Evolutionary conservation across 1,140 invertebrate genomes (phyloP).

Genomic region (Caerostris darwini): DNA sequence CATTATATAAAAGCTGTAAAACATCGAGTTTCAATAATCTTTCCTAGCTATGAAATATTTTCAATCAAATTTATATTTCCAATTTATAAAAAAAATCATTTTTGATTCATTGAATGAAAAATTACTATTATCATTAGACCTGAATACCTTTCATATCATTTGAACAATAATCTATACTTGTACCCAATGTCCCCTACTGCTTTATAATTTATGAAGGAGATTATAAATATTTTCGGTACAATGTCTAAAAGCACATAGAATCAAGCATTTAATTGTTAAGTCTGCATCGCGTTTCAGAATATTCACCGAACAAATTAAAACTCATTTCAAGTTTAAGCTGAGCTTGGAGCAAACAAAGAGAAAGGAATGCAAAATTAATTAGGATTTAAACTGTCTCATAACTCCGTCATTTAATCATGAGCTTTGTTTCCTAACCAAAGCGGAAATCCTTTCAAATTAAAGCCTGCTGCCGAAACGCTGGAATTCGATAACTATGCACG

Average conservation of each 20-base stretch:
- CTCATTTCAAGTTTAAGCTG: not conserved
- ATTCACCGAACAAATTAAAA: not conserved
- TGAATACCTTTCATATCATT: too few relatives aligned
- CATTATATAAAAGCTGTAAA: too few relatives aligned
- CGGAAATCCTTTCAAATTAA: conserved; percentile 25
- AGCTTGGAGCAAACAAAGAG: not conserved
- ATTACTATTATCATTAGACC: too few relatives aligned
- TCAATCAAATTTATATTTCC: too few relatives aligned
- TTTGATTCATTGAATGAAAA: too few relatives aligned
- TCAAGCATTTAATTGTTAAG: not conserved
- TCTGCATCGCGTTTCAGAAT: not conserved
- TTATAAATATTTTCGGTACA: not conserved
- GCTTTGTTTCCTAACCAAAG: not conserved
- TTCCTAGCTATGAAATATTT: too few relatives aligned
- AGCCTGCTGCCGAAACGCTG: not conserved
- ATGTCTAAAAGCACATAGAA: not conserved
- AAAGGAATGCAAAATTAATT: conserved; percentile 1
- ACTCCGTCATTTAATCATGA: conserved; percentile 21
- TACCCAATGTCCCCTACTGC: too few relatives aligned
- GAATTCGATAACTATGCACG: not conserved
- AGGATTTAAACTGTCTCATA: not conserved
- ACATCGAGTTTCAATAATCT: too few relatives aligned
- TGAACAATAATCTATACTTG: too few relatives aligned
- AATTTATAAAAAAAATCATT: too few relatives aligned
- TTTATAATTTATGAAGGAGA: too few relatives aligned